Conservation (phyloP, 2,113 vertebrate species). For the Rhadina sibilatrix region DNA sequence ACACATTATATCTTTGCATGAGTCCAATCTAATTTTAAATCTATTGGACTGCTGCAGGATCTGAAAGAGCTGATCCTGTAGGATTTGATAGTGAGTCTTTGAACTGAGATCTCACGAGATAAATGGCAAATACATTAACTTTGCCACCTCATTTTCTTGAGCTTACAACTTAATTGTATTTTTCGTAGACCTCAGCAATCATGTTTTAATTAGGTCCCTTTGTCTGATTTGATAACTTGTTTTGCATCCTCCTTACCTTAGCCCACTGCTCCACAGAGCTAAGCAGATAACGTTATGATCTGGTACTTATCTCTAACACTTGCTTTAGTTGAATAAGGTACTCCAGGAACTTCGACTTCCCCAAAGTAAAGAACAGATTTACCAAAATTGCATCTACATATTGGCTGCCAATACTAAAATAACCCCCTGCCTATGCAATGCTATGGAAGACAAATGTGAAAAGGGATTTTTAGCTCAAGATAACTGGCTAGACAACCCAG, state of each 20-base stretch:
- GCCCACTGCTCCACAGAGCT: not conserved
- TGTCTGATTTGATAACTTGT: constrained; percentile 46
- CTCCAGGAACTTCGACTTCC: not conserved
- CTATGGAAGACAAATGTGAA: not conserved
- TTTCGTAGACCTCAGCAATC: constrained; percentile 28
- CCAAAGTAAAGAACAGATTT: not conserved
- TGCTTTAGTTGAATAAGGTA: not conserved
- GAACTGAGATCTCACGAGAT: constrained; percentile 61
- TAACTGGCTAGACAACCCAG: constrained; percentile 25
- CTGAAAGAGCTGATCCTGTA: constrained; percentile 56
- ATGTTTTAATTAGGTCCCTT: constrained; percentile 54
- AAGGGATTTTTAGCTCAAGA: constrained; percentile 56
- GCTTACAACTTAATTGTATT: constrained; percentile 59
- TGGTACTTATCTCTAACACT: not conserved
- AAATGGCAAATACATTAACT: constrained; percentile 62
- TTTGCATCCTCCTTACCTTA: constrained; percentile 40
- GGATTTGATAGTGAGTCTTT: constrained; percentile 42
- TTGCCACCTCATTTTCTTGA: constrained; percentile 59
- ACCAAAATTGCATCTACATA: constrained; percentile 30
- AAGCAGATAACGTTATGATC: not conserved
- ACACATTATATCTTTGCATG: not conserved
- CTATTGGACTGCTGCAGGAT: constrained; percentile 21
- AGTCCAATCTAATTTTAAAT: constrained; percentile 53
- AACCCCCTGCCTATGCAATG: not conserved
- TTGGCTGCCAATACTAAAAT: not conserved